These are phyloP conservation scores for Martes martes DNA, from an alignment of 2,113 vertebrate genomes.

Conservation along the genomic window DNA sequence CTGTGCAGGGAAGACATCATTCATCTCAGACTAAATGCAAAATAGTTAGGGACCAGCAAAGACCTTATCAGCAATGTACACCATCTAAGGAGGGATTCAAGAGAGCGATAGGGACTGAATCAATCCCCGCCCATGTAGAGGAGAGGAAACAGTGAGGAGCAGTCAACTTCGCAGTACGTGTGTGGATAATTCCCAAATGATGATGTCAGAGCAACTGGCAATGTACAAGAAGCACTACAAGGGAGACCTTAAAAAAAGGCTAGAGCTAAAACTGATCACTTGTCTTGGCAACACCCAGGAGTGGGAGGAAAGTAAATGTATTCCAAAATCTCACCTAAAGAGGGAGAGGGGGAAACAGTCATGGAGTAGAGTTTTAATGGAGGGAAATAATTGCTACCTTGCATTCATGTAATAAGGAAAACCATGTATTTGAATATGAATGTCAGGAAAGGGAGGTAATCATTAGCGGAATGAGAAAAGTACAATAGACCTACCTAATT, in stretches of 20 bases:
- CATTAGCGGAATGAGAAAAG: slow-evolving; percentile 40
- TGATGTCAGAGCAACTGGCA: neutral
- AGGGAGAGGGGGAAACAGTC: neutral
- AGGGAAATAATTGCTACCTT: slow-evolving; percentile 26
- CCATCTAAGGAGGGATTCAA: neutral
- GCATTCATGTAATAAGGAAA: slow-evolving; percentile 21
- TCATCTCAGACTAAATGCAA: neutral
- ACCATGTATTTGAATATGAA: slow-evolving; percentile 56
- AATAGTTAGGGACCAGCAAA: neutral
- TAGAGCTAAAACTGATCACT: neutral
- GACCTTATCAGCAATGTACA: accelerated
- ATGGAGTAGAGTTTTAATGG: neutral
- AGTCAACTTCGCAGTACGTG: accelerated
- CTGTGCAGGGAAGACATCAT: neutral
- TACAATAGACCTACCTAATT: slow-evolving; percentile 44
- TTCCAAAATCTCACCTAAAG: neutral
- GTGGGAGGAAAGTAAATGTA: neutral
- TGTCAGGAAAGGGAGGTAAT: slow-evolving; percentile 35
- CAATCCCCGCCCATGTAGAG: neutral
- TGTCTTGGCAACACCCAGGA: neutral
- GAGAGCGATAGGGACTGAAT: neutral
- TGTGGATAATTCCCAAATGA: neutral
- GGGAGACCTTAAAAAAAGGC: neutral
- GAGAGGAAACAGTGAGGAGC: neutral
- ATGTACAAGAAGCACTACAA: no score